These are phyloP conservation scores for Laterallus jamaicensis DNA, from an alignment of 2,113 vertebrate genomes.

Conservation along the genomic window DNA sequence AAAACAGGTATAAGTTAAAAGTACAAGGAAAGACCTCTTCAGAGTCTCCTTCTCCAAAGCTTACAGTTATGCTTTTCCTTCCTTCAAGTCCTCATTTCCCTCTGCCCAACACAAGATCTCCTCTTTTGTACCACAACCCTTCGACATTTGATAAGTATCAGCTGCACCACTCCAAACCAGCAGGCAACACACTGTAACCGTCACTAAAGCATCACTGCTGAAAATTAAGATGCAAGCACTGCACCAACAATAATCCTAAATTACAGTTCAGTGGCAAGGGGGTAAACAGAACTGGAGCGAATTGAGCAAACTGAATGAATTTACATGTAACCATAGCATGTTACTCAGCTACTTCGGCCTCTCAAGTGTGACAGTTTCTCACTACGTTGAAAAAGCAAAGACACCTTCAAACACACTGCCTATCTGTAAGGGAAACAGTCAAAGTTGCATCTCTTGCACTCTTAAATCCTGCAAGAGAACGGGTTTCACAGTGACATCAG, in stretches of 20 bases:
- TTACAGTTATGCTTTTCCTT: neutral
- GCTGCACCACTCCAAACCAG: neutral
- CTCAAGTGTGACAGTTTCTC: neutral
- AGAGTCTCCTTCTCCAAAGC: neutral
- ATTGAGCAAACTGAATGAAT: neutral
- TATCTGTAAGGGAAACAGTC: neutral
- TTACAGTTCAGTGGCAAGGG: neutral
- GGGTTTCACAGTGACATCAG: neutral
- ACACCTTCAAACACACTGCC: neutral
- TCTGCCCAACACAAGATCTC: neutral
- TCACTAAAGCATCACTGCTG: neutral
- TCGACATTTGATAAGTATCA: neutral
- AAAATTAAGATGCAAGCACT: neutral
- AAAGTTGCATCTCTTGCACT: neutral
- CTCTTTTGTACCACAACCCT: neutral
- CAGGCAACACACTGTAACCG: neutral
- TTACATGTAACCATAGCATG: neutral
- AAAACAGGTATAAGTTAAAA: neutral
- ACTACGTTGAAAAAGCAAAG: neutral
- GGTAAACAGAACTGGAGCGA: neutral
- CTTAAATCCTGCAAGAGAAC: neutral
- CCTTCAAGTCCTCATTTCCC: neutral
- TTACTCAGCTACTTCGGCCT: neutral
- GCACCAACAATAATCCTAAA: neutral
- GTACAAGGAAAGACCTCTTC: neutral